These are phyloP conservation scores for Knipowitschia caucasica DNA, from an alignment of 2,797 vertebrate species.

Conservation along the genomic window DNA sequence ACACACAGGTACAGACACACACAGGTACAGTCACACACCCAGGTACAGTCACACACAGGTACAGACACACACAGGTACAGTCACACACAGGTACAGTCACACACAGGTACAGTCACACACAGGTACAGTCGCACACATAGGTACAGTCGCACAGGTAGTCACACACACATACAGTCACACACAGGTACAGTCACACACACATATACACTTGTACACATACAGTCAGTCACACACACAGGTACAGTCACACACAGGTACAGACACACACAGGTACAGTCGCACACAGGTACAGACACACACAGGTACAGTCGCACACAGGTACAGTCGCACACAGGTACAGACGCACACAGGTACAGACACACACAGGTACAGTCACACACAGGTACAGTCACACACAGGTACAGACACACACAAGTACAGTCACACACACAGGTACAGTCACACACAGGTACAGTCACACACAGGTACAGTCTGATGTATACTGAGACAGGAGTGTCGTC, in stretches of 20 bases:
- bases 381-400: background rate
- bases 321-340: background rate
- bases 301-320: too few species aligned
- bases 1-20: background rate
- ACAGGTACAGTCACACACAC: background rate
- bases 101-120: background rate
- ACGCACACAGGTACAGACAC: too few species aligned
- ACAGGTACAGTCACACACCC: background rate
- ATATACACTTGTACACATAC: too few species aligned
- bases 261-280: background rate
- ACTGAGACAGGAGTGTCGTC: too few species aligned
- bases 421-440: conserved; percentile 1
- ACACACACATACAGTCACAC: background rate
- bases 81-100: background rate
- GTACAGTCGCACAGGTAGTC: too few species aligned
- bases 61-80: background rate
- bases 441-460: background rate
- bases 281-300: background rate
- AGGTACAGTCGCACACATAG: background rate
- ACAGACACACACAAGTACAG: too few species aligned
- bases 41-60: too few species aligned
- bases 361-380: background rate
- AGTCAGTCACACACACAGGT: conserved; percentile 1
- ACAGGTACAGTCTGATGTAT: background rate
- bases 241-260: background rate